Percentiles rank a stretch among this genome's conserved stretches.
Evolutionary conservation across 2,888 invertebrate genomes (phyloP).

Genomic region (Nemotelus pantherinus): DNA sequence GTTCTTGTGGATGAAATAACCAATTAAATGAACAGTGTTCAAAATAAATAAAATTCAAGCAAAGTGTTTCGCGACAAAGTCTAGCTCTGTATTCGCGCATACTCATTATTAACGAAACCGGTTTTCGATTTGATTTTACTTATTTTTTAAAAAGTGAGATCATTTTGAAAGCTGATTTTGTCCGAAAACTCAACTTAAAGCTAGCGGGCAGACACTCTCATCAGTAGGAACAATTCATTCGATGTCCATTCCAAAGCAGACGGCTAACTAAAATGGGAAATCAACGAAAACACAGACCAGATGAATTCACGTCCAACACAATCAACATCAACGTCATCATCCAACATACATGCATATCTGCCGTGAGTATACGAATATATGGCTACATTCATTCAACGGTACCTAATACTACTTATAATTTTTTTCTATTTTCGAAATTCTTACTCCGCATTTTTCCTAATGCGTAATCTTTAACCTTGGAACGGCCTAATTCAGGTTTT

Average conservation of each 20-base stretch:
- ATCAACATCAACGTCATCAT: no score
- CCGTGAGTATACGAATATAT: neutral
- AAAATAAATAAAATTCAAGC: no score
- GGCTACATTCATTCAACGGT: neutral
- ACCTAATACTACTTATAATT: neutral
- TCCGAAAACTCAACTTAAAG: slow-evolving; percentile 52
- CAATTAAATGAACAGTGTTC: no score
- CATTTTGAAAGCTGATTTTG: slow-evolving; percentile 68
- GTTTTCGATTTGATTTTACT: slow-evolving; percentile 67
- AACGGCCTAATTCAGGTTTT: slow-evolving; percentile 22
- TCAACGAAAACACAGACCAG: neutral
- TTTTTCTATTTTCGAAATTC: slow-evolving; percentile 33
- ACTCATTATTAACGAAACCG: slow-evolving; percentile 62
- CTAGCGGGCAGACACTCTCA: neutral
- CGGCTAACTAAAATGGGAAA: neutral
- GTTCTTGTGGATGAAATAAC: no score
- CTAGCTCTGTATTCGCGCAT: slow-evolving; percentile 15
- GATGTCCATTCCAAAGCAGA: neutral
- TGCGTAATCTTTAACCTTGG: slow-evolving; percentile 36
- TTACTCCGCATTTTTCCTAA: slow-evolving; percentile 21
- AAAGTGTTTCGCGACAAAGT: neutral
- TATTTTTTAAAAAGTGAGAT: slow-evolving; percentile 65
- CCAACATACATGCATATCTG: neutral
- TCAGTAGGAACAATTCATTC: neutral
- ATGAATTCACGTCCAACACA: no score